Evolutionary conservation across 2,888 invertebrate species (phyloP).

Genomic region (Plebejus argus): DNA sequence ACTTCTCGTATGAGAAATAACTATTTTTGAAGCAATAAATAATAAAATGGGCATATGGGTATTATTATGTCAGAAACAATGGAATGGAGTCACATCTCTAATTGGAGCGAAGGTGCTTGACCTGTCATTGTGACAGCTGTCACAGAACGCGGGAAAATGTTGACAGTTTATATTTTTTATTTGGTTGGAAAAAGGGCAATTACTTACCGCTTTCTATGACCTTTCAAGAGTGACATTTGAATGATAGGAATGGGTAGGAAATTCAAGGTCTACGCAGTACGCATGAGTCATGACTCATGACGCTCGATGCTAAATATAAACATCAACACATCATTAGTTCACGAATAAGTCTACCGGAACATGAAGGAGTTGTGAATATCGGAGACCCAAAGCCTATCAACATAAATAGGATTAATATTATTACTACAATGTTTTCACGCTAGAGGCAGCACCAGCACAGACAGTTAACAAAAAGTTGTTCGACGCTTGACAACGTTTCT

Average conservation of each 20-base stretch:
- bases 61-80: background rate
- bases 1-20: background rate
- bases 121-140: conserved; percentile 46
- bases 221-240: conserved; percentile 15
- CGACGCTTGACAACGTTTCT: no score
- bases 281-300: no score
- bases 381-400: no score
- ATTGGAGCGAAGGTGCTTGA: conserved; percentile 67
- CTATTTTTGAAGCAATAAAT: background rate
- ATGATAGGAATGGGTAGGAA: background rate
- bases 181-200: background rate
- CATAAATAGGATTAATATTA: no score
- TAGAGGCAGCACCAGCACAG: no score
- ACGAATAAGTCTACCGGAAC: background rate
- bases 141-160: conserved; percentile 31
- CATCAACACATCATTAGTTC: no score
- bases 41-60: background rate
- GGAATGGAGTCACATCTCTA: conserved; percentile 50
- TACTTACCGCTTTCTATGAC: conserved; percentile 16
- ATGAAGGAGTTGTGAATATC: no score
- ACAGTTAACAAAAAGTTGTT: no score
- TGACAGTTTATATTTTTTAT: conserved; percentile 7
- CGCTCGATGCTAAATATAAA: background rate
- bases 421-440: no score
- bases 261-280: background rate